Evolutionary conservation across 1,140 invertebrate genomes (phyloP).

Genomic region (Planococcus citri): DNA sequence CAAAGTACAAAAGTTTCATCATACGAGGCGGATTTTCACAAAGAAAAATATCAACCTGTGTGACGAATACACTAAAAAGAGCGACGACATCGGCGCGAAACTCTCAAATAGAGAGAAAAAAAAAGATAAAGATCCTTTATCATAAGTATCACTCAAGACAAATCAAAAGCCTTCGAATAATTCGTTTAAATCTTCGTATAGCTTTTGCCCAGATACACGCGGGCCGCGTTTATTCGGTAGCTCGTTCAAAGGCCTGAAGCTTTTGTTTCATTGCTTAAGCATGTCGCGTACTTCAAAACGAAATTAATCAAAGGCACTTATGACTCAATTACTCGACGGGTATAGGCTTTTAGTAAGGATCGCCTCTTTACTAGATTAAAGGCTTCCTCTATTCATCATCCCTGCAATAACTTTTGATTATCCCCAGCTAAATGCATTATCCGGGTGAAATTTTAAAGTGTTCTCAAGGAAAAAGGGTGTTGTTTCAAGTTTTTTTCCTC

Average conservation of each 20-base stretch:
- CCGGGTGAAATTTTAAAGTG: conserved; percentile 1
- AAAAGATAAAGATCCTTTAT: conserved; percentile 13
- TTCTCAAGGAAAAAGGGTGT: background rate
- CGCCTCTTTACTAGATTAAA: conserved; percentile 17
- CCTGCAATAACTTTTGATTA: conserved; percentile 19
- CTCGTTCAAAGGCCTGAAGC: conserved; percentile 9
- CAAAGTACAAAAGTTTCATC: too few species aligned
- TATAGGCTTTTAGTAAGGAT: conserved; percentile 14
- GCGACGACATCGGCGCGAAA: background rate
- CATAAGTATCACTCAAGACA: conserved; percentile 13
- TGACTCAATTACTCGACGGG: conserved; percentile 17
- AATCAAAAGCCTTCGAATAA: conserved; percentile 12
- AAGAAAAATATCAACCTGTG: background rate
- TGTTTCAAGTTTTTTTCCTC: background rate
- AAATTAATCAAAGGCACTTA: conserved; percentile 20
- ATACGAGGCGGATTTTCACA: background rate
- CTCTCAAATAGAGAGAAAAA: background rate
- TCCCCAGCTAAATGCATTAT: conserved; percentile 13
- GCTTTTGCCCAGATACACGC: background rate
- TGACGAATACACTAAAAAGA: background rate
- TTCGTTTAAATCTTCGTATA: conserved; percentile 15
- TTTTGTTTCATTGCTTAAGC: conserved; percentile 17
- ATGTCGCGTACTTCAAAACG: conserved; percentile 13
- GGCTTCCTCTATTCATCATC: conserved; percentile 15
- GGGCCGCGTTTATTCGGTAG: background rate